Base-by-base conservation (phyloP, 1,140 invertebrate species). In the Camponotus vicinus region DNA sequence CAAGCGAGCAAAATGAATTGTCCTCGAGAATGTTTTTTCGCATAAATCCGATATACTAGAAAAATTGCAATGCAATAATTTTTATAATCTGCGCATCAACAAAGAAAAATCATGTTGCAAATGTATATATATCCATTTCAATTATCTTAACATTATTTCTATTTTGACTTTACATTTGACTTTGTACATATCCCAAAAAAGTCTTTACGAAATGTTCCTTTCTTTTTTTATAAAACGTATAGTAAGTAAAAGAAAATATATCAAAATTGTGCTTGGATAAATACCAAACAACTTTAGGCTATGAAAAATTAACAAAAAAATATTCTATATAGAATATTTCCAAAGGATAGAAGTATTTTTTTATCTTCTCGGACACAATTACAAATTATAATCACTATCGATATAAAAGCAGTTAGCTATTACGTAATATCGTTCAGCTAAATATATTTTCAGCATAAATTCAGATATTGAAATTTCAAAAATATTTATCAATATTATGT, bases 11-110 rank as follows among this genome's bases (percentile, higher is more conserved):
- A 45, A 75, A 57, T 49, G 55, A 63, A 73, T 61, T 61, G 40
- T 83, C 5, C 21, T 73, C 42, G 34, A 52, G 21, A 34, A 11
- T 40, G 45, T 75, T 73, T 61, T 27, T 61, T 27, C 52, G 55
- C 34, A 11, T 79, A 27, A 21, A 18, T 32, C 49, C 3, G 11
- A 5, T 57, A 42, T 8, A 18, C 1, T 18, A n/a, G 63, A 77
- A 57, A 57, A 85, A 86, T 63, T 49, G 66, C 69, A 27, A 11
- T 78, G 1, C 18, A 27, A 49, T 49, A 9, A 40, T 71, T 80
- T 15, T 52, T 52, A 32, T 13, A 42, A n/a, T 42, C 13, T n/a
- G n/a, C 42, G 13, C 7, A 5, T 3, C 32, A 40, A 67, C 4
- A 21, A 21, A 7, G 18, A 64, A 34, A 78, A 66, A 45, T 66